phyloP scores from a whole-genome alignment of 2,113 vertebrate genomes.

The Cettia cetti region DNA sequence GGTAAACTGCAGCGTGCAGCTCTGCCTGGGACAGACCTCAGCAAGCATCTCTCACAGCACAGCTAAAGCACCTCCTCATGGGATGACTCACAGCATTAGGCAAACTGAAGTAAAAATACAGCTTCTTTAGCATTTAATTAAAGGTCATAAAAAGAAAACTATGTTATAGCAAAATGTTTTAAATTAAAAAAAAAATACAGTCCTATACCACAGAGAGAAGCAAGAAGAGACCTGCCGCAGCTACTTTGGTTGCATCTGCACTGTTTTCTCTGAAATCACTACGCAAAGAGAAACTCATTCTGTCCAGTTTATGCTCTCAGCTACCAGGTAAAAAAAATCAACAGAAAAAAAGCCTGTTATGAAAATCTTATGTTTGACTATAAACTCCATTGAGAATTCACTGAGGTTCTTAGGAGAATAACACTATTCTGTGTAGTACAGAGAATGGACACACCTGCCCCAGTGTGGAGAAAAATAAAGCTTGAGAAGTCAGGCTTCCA shows the following conservation, averaged over 20 bases:
- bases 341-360: neutral
- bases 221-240: neutral
- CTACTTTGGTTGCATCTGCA: neutral
- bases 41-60: neutral
- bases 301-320: neutral
- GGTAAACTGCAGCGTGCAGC: neutral
- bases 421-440: neutral
- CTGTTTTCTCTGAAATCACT: neutral
- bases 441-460: neutral
- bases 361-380: neutral
- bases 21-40: neutral
- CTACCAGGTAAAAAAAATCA: neutral
- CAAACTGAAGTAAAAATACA: neutral
- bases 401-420: neutral
- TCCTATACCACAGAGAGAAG: neutral
- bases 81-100: neutral
- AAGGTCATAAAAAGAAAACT: neutral
- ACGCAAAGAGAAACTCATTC: neutral
- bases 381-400: neutral
- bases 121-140: neutral
- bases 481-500: neutral
- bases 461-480: neutral
- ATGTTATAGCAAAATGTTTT: neutral
- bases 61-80: neutral
- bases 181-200: neutral